Conservation (phyloP, 2,797 vertebrate species). For the Bradypus variegatus region DNA sequence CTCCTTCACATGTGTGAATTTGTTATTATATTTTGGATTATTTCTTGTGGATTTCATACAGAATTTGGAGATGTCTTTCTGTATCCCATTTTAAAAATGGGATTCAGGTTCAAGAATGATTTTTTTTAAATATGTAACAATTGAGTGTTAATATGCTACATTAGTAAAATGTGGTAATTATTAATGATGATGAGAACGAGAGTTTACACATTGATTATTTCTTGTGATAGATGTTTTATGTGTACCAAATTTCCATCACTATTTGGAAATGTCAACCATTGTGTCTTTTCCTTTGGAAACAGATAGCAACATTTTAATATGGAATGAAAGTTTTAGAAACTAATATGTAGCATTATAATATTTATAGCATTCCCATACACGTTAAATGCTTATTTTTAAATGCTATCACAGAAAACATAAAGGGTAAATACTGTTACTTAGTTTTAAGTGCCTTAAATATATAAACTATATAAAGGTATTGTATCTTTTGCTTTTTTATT, state of each 20-base stretch:
- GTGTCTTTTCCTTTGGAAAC: background rate
- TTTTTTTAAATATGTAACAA: background rate
- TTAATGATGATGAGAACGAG: background rate
- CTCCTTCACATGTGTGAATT: background rate
- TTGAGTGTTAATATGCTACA: background rate
- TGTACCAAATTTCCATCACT: background rate
- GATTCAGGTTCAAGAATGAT: background rate
- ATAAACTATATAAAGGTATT: background rate
- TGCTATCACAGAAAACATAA: constrained; percentile 1
- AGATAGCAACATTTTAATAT: constrained; percentile 14
- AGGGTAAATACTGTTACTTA: background rate
- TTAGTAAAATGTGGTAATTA: background rate
- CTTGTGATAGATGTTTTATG: background rate
- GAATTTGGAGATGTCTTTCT: constrained; percentile 12
- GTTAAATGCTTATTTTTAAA: constrained; percentile 21
- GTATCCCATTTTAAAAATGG: background rate
- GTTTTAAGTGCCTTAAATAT: constrained; percentile 17
- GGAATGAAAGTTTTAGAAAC: constrained; percentile 7
- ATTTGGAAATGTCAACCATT: background rate
- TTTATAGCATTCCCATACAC: background rate
- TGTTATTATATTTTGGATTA: background rate
- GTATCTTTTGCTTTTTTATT: background rate
- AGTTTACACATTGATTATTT: constrained; percentile 15
- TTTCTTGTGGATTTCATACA: background rate
- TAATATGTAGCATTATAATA: background rate